A percentile compares a stretch with the other conserved stretches of the same genome.
phyloP scores from a whole-genome alignment of 2,888 invertebrate genomes.

The Xanthia togata region DNA sequence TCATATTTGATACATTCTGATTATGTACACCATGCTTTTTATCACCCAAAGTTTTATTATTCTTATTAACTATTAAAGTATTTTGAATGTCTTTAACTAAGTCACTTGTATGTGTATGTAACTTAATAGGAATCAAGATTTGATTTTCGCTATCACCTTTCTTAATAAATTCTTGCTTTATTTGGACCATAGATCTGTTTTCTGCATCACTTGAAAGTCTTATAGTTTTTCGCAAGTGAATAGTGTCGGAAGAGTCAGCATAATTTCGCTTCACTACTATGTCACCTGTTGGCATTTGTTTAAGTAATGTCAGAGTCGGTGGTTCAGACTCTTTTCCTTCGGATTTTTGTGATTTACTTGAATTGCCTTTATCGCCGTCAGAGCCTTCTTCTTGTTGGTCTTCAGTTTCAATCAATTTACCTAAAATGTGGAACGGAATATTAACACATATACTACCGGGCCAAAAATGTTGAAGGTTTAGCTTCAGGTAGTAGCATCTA shows the following conservation, averaged over 20 bases:
- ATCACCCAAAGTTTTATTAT: slow-evolving; percentile 87
- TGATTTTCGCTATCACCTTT: slow-evolving; percentile 87
- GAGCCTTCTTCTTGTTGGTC: slow-evolving; percentile 90
- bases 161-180: slow-evolving; percentile 85
- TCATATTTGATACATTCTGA: slow-evolving; percentile 87
- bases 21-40: slow-evolving; percentile 89
- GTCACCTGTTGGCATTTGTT: slow-evolving; percentile 85
- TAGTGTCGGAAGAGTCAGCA: slow-evolving; percentile 82
- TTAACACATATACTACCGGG: slow-evolving; percentile 1
- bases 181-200: slow-evolving; percentile 85
- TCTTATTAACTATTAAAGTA: slow-evolving; percentile 88
- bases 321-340: slow-evolving; percentile 82
- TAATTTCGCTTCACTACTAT: slow-evolving; percentile 85
- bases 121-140: slow-evolving; percentile 86
- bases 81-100: slow-evolving; percentile 89
- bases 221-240: slow-evolving; percentile 85
- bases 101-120: slow-evolving; percentile 81
- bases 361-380: slow-evolving; percentile 85
- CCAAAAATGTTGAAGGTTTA: neutral
- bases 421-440: slow-evolving; percentile 74
- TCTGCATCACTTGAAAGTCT: slow-evolving; percentile 86
- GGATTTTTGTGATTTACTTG: slow-evolving; percentile 76
- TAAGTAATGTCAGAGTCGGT: slow-evolving; percentile 84
- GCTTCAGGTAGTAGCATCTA: neutral
- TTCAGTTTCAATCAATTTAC: slow-evolving; percentile 91